Base-by-base conservation (phyloP, 2,888 invertebrate genomes). In the Callimorpha dominula region DNA sequence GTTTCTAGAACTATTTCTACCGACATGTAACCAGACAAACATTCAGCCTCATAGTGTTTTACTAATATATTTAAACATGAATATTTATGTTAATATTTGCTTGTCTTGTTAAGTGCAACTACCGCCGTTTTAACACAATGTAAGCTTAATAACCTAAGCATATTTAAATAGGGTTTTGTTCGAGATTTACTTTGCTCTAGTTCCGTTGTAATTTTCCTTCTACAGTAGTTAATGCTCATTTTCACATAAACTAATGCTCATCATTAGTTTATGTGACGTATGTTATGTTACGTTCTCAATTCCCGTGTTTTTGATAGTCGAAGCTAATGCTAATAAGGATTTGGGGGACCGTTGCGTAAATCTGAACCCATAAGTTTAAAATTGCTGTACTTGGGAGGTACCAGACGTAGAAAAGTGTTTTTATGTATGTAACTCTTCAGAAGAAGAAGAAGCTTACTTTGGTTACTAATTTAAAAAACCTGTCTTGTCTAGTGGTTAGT, bases 131-230 rank as follows among this genome's bases (percentile, higher is more conserved):
- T 43, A 54, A 54, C 43, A 54, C 52, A 20, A 42, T 54, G 54
- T 54, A 43, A 54, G n/a, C 42, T 67, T 43, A 20, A 52, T 66
- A 12, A n/a, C 12, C 54, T 14, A 67, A 43, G 7, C 20, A 20
- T 54, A 54, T 54, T 54, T 67, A 67, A 54, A 67, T 12, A 54
- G 54, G 54, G 43, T 54, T n/a, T 42, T 42, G 67, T 67, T n/a
- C 14, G 42, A 20, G 2, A n/a, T 67, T 65, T 50, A 15, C 49
- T 67, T 54, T 54, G 67, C 12, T 12, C 8, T 65, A 17, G 42
- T 31, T 60, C 0, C 12, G 31, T 31, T 31, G 52, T 67, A 66
- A 17, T 67, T 67, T 42, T 4, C n/a, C 42, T 42, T 42, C 6
- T 54, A 40, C 0, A 6, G 15, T 49, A 20, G 46, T 50, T 50